These are phyloP conservation scores for Semotilus atromaculatus DNA, from an alignment of 2,797 vertebrate genomes.

Conservation along the genomic window DNA sequence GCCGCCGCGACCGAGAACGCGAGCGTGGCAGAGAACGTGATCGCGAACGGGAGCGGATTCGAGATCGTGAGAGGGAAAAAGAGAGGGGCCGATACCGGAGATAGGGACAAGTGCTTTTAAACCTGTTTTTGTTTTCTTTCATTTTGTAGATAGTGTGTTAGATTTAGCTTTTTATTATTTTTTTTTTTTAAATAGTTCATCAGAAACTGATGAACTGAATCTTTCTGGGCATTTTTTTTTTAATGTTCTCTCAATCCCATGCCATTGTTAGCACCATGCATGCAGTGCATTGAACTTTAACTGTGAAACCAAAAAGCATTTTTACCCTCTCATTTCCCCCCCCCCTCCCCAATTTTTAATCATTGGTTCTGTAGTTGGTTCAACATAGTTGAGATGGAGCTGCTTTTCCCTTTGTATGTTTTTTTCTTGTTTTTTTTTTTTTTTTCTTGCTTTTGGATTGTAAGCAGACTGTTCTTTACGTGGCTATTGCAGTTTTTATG, in stretches of 20 bases:
- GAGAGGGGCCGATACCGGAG: constrained; percentile 93
- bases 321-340: too few relatives aligned
- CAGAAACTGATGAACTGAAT: constrained; percentile 63
- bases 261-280: constrained; percentile 81
- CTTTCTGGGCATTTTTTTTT: constrained; percentile 72
- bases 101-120: constrained; percentile 72
- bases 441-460: constrained; percentile 63
- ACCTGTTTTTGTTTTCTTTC: constrained; percentile 53
- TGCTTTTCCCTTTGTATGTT: constrained; percentile 39
- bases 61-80: constrained; percentile 86
- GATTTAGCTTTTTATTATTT: constrained; percentile 15
- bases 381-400: neutral
- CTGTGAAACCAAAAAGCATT: constrained; percentile 78
- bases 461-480: constrained; percentile 41
- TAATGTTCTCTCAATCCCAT: constrained; percentile 34
- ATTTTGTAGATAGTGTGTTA: constrained; percentile 43
- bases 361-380: constrained; percentile 54
- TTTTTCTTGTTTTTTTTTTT: fast-evolving
- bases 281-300: constrained; percentile 79
- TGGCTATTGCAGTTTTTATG: constrained; percentile 55
- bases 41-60: constrained; percentile 85
- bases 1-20: constrained; percentile 82
- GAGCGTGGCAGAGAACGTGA: constrained; percentile 85
- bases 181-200: constrained; percentile 40
- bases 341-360: constrained; percentile 49